These are phyloP conservation scores for Lophotis ruficrista DNA, from an alignment of 2,113 vertebrate genomes.

Conservation along the genomic window DNA sequence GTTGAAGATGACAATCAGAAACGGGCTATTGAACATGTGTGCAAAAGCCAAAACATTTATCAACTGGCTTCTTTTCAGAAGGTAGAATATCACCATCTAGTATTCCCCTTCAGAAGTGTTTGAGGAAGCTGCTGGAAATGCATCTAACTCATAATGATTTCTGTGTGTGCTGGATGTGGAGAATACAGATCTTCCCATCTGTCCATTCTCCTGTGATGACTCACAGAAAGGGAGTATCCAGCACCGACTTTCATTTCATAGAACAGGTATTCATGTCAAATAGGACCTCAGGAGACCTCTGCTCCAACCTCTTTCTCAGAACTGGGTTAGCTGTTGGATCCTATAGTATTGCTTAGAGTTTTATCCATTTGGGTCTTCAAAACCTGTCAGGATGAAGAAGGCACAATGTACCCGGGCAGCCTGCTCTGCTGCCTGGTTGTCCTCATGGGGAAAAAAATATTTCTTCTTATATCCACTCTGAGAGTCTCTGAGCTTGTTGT, in stretches of 20 bases:
- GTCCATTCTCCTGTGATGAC: neutral
- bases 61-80: neutral
- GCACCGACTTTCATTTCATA: rapidly evolving
- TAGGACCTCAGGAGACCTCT: neutral
- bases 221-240: neutral
- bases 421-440: neutral
- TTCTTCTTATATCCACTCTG: neutral
- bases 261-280: neutral
- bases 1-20: neutral
- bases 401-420: neutral
- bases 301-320: neutral
- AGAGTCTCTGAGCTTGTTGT: neutral
- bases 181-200: neutral
- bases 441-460: neutral
- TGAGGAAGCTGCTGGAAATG: neutral
- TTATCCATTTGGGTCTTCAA: neutral
- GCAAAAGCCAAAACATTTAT: neutral
- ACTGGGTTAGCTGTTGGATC: neutral
- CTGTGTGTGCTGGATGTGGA: neutral
- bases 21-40: neutral
- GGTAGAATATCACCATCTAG: neutral
- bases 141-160: neutral
- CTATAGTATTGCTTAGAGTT: neutral
- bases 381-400: neutral
- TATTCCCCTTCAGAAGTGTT: neutral